Evolutionary conservation across 2,113 vertebrate genomes (phyloP).

Genomic region (Tenebrosternarchus preto): DNA sequence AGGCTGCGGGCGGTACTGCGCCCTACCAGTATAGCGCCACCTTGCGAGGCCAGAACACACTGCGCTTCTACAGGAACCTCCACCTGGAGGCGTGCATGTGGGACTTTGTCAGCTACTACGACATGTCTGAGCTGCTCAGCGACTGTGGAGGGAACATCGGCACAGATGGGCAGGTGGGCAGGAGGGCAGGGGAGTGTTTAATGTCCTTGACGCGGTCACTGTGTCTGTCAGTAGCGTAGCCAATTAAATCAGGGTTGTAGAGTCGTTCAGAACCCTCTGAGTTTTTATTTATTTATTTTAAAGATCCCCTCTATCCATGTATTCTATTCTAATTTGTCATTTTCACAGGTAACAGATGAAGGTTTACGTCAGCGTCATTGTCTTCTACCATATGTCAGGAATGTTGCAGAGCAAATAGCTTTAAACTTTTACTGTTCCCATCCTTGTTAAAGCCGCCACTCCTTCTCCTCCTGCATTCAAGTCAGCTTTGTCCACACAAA

Average conservation of each 20-base stretch:
- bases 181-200: neutral
- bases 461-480: neutral
- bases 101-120: constrained; percentile 84
- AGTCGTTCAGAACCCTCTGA: neutral
- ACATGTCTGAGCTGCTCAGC: constrained; percentile 82
- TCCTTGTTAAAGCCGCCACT: neutral
- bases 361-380: too few relatives aligned
- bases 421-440: neutral
- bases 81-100: constrained; percentile 84
- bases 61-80: constrained; percentile 84
- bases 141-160: constrained; percentile 71
- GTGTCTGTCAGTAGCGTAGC: neutral
- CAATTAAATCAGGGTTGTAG: neutral
- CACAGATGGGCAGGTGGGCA: constrained; percentile 81
- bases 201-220: neutral
- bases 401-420: neutral
- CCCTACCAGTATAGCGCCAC: constrained; percentile 76
- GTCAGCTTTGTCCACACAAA: neutral
- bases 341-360: too few relatives aligned
- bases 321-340: too few relatives aligned
- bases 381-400: too few relatives aligned
- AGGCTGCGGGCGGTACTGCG: constrained; percentile 77
- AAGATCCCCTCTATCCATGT: too few relatives aligned
- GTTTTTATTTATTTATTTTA: too few relatives aligned
- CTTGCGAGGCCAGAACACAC: constrained; percentile 71